These are phyloP conservation scores for Chascanopsetta lugubris DNA, from an alignment of 2,113 vertebrate genomes.

Conservation along the genomic window DNA sequence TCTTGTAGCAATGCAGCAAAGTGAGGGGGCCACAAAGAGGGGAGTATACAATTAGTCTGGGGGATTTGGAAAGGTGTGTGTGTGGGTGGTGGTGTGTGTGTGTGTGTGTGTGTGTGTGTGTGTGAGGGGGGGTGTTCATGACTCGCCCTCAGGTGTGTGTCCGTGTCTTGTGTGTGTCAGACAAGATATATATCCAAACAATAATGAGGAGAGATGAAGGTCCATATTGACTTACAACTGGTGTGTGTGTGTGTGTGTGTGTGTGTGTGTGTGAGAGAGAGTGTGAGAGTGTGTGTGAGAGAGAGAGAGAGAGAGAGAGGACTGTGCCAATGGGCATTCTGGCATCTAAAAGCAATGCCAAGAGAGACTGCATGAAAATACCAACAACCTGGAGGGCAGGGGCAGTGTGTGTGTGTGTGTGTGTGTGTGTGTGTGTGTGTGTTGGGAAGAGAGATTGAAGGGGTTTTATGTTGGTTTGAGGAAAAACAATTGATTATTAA, in stretches of 20 bases:
- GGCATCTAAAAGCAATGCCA: slow-evolving; percentile 56
- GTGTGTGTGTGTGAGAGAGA: slow-evolving; percentile 16
- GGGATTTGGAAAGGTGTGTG: no score
- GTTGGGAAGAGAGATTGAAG: background rate
- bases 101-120: slow-evolving; percentile 41
- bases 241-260: slow-evolving; percentile 11
- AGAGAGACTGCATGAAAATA: slow-evolving; percentile 56
- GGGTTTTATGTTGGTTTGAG: slow-evolving; percentile 9
- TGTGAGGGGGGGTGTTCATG: slow-evolving; percentile 28
- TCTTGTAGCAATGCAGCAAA: no score
- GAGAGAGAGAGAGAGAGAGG: slow-evolving; percentile 20
- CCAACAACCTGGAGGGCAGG: slow-evolving; percentile 49
- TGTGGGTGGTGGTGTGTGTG: slow-evolving; percentile 9
- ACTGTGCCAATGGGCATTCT: slow-evolving; percentile 50
- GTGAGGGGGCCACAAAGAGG: no score
- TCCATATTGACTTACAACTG: slow-evolving; percentile 43
- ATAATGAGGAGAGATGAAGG: slow-evolving; percentile 45
- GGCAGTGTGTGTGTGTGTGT: slow-evolving; percentile 37
- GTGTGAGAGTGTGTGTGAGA: slow-evolving; percentile 15
- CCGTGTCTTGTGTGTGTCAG: slow-evolving; percentile 34
- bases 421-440: slow-evolving; percentile 15
- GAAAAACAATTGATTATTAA: slow-evolving; percentile 30
- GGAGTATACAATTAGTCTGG: no score
- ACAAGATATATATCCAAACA: slow-evolving; percentile 40
- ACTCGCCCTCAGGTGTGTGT: slow-evolving; percentile 38